Base-by-base conservation (phyloP, 1,140 invertebrate genomes). In the Ostrea denselamellosa region DNA sequence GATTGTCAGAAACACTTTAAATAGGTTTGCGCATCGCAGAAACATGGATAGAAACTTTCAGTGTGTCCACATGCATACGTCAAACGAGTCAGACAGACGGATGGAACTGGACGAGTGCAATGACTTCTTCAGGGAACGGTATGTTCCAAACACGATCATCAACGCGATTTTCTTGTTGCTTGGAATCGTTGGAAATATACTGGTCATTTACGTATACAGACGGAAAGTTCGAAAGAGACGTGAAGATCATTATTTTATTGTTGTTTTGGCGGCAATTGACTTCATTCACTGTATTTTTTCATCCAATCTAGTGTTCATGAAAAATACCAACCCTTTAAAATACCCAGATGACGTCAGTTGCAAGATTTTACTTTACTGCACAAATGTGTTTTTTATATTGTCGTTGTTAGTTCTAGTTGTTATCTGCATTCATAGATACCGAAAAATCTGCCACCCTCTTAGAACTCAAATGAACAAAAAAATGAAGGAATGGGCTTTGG, bases 141-240 rank as follows among this genome's bases (percentile, higher is more conserved):
- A 53, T 52, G 34, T 83, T 22, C 44, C 53, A 83, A 53, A 83
- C 19, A 83, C 82, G 9, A 34, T 52, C 7, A 53, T 83, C 28
- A 52, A 83, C 17, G 53, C 53, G 17, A 8, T 85, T 12, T 85
- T 85, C 51, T 28, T 85, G 19, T 34, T 90, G 85, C 65, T 77
- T 68, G 88, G 56, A 71, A 87, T 52, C 52, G 91, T 22, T 71
- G 91, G 14, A 90, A 92, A 86, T 90, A 88, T 17, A 92, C 92
- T 85, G 4, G 53, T 85, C 14, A 85, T 85, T 22, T 85, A 58
- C 28, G 54, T 85, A 7, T 85, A 85, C 83, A 85, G 22, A 62
- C 58, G 28, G 9, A 85, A 85, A 85, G 25, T 85, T 10, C 83
- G 56, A n/a, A 85, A 56, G 56, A 85, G 22, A 25, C 52, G 83